Conservation (phyloP, 2,797 vertebrate species). For the Ibycter americanus region DNA sequence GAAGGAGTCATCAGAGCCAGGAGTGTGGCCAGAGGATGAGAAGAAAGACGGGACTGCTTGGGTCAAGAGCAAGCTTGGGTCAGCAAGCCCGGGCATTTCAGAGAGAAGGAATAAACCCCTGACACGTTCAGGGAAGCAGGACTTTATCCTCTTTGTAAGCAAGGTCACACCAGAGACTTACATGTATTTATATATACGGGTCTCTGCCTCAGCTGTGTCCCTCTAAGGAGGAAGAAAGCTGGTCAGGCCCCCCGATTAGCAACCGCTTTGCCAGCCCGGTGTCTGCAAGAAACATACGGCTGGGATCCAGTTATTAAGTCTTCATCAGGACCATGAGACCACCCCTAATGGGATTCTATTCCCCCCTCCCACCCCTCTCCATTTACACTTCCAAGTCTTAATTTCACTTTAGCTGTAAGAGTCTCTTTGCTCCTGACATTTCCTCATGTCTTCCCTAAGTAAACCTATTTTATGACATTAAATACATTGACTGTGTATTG, state of each 20-base stretch:
- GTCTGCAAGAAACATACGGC: not conserved
- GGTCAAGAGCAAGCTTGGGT: not conserved
- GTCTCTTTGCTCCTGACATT: constrained; percentile 7
- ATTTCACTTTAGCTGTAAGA: constrained; percentile 7
- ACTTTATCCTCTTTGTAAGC: not conserved
- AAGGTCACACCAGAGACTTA: not conserved
- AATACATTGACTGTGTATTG: not conserved
- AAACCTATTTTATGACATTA: constrained; percentile 28
- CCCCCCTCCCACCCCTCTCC: not conserved
- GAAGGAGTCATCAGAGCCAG: not conserved
- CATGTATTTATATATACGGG: not conserved
- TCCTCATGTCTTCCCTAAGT: not conserved
- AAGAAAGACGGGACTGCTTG: not conserved
- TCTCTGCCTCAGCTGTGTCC: not conserved
- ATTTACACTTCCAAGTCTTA: constrained; percentile 1
- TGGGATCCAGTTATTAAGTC: not conserved
- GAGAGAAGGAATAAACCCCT: not conserved
- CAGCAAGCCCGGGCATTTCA: not conserved
- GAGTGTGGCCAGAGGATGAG: not conserved
- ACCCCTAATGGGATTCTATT: not conserved
- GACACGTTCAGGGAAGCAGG: rapidly evolving
- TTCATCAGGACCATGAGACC: not conserved
- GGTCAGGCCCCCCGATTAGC: not conserved
- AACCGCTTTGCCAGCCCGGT: not conserved
- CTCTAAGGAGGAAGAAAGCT: not conserved